Base-by-base conservation (phyloP, 2,797 vertebrate species). In the Siniperca undulata region DNA sequence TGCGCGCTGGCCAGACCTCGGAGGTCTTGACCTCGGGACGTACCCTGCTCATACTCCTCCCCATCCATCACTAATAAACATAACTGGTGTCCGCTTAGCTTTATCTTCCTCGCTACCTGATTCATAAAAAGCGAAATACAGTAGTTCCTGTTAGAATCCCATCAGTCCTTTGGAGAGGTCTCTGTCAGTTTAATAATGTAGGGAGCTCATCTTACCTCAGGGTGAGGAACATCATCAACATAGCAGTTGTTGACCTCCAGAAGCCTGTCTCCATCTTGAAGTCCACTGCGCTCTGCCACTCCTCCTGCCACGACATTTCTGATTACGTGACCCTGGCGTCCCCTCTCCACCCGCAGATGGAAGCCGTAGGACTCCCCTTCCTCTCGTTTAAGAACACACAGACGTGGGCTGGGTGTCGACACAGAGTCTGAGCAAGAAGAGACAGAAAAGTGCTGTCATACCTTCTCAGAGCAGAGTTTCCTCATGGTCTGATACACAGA, bases 101-200 rank as follows among this genome's bases (percentile, higher is more conserved):
- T 96, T 85, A 99, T 97, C 89, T 94, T 96, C 74, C 94, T 94
- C 0, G 97, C 93, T 81, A 99, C 97, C 98, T 99, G 85, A 65
- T 50, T 44, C 36, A 91, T 56, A 55, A 59, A 81, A 27, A 56
- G 7, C 20, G 16, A 86, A 7, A 86, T 13, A 62, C 46, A 66
- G 34, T 5, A 61, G 1, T 64, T 3, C 2, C 9, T 46, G 22
- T 82, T 13, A 64, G 11, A 68, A 71, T 68, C 11, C 8, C 10
- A 10, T 11, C 5, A 78, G 12, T 75, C 2, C 8, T 1, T 38
- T 34, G 1, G 13, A 24, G 46, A 71, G 5, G 16, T 13, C 7
- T 77, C n/a, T 62, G 46, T 71, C 0, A 27, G 24, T 38, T 58
- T 24, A 12, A 67, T 66, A 14, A 72, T 61, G 17, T 11, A 16